Base-by-base conservation (phyloP, 2,888 invertebrate genomes). In the Aquatica leii region DNA sequence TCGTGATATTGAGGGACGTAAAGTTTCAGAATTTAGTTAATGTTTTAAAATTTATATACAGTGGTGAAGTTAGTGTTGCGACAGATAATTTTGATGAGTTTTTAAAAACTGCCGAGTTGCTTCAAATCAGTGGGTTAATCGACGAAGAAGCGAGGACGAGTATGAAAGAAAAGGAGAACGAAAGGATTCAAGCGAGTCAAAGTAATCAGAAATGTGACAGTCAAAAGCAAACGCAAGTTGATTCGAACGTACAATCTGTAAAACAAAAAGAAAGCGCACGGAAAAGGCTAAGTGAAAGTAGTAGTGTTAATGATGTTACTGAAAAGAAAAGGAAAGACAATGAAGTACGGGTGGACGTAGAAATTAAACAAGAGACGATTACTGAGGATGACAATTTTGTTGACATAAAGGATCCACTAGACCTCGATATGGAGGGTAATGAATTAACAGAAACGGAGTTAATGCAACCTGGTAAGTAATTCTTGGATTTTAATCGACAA, bases 21-120 rank as follows among this genome's bases (percentile, higher is more conserved):
- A 84, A 84, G 41, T 86, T 86, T 62, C 85, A 86, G 74, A 88
- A 89, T 73, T 85, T 90, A 69, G 83, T 85, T 50, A 87, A 88
- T 60, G 82, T 90, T 51, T 78, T 90, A 62, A 87, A 87, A 52
- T 90, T 89, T 69, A 89, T 90, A 84, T 90, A 90, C 75, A 87
- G 87, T 77, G 90, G 89, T 63, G 88, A 89, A 78, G 89, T 89
- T 0, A 87, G 88, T 73, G 87, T 90, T 66, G 86, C 87, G 69
- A 86, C 87, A 72, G 86, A 87, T 68, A 85, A 86, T 71, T 76
- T 89, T 62, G 84, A 87, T 58, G 86, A 86, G 14, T 89, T 89
- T 75, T 76, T 89, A 55, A 86, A 87, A 71, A 88, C 88, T 1
- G 88, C 88, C 18, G 87, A 88, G 69, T 80, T 87, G 46, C 78